Percentiles rank a stretch among this genome's conserved stretches.
Conservation (phyloP, 1,140 invertebrate genomes). For the Eufriesea mexicana region DNA sequence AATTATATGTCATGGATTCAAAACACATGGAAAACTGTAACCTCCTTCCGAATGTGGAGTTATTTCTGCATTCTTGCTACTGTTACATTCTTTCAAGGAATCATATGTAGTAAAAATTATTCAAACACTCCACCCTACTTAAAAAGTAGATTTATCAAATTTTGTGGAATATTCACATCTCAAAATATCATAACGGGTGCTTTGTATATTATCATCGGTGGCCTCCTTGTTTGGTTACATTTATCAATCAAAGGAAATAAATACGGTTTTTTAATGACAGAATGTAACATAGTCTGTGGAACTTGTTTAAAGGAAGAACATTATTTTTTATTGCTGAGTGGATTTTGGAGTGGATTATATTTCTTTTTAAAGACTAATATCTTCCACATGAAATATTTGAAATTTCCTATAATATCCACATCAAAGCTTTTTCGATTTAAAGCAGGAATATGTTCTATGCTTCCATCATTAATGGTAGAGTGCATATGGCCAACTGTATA, state of each 20-base stretch:
- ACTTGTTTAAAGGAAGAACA: constrained; percentile 82
- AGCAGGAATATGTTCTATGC: constrained; percentile 81
- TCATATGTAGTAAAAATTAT: constrained; percentile 85
- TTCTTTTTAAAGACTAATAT: constrained; percentile 85
- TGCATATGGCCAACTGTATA: constrained; percentile 85
- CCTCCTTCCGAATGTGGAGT: constrained; percentile 83
- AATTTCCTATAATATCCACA: constrained; percentile 87
- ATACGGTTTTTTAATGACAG: constrained; percentile 79
- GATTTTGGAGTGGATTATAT: constrained; percentile 87
- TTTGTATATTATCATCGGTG: constrained; percentile 84
- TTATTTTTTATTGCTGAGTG: constrained; percentile 85
- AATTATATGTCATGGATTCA: constrained; percentile 83
- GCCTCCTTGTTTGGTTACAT: constrained; percentile 85
- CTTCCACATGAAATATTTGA: constrained; percentile 71
- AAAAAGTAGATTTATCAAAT: constrained; percentile 85
- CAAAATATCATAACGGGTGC: constrained; percentile 84
- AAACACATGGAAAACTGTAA: constrained; percentile 79
- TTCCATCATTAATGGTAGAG: constrained; percentile 83
- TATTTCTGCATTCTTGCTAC: constrained; percentile 82
- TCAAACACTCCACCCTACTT: constrained; percentile 81
- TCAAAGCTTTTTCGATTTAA: constrained; percentile 86
- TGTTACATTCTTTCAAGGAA: constrained; percentile 83
- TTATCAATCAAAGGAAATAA: constrained; percentile 83
- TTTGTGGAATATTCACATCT: constrained; percentile 84
- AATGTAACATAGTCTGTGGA: constrained; percentile 63